These are phyloP conservation scores for Drosophila insularis DNA, from an alignment of 1,140 invertebrate genomes.

Conservation along the genomic window DNA sequence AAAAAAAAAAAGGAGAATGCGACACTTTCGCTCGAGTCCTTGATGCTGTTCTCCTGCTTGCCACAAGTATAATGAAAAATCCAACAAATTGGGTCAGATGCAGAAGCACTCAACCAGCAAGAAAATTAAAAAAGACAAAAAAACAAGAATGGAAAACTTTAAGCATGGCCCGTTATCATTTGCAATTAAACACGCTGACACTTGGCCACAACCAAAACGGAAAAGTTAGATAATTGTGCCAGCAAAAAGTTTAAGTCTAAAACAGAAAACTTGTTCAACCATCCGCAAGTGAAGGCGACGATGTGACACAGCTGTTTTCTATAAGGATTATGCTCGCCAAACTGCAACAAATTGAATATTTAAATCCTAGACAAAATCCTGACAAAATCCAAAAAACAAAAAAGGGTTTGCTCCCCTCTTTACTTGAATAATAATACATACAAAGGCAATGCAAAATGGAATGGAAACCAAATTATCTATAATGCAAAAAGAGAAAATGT, in stretches of 20 bases:
- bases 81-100: conserved; percentile 64
- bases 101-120: conserved; percentile 26
- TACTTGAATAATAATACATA: conserved; percentile 49
- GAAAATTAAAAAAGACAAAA: conserved; percentile 53
- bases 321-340: neutral
- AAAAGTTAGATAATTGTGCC: conserved; percentile 16
- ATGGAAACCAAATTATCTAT: conserved; percentile 61
- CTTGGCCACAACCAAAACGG: conserved; percentile 36
- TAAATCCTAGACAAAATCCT: conserved; percentile 63
- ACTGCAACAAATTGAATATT: conserved; percentile 70
- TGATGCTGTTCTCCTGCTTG: conserved; percentile 18
- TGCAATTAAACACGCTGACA: conserved; percentile 75
- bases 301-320: conserved; percentile 48
- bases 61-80: conserved; percentile 67
- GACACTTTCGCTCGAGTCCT: conserved; percentile 66
- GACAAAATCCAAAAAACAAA: conserved; percentile 42
- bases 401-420: conserved; percentile 49
- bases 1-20: conserved; percentile 37
- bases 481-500: conserved; percentile 40
- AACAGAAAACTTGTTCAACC: no score
- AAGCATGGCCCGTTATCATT: conserved; percentile 64
- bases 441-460: conserved; percentile 37
- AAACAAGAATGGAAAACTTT: conserved; percentile 54
- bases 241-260: conserved; percentile 43
- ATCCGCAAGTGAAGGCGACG: no score